phyloP scores from a whole-genome alignment of 2,797 vertebrate species.

The Mionectes olivaceus region DNA sequence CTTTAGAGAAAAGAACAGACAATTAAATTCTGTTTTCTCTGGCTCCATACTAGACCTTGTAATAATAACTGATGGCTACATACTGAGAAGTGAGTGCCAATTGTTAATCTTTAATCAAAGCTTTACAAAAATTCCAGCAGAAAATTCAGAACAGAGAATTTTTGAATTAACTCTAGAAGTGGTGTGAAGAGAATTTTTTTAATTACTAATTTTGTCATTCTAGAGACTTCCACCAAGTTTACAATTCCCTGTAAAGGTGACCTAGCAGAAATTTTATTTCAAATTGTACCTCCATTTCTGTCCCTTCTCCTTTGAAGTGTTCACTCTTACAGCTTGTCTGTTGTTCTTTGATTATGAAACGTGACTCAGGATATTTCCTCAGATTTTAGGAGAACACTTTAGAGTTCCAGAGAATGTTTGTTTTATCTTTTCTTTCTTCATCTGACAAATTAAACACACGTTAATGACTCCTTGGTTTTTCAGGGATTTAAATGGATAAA shows the following conservation, averaged over 20 bases:
- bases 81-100: not conserved
- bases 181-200: not conserved
- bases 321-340: not conserved
- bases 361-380: not conserved
- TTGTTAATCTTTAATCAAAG: not conserved
- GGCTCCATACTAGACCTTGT: not conserved
- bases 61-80: not conserved
- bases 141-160: not conserved
- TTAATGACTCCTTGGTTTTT: not conserved
- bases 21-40: not conserved
- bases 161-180: not conserved
- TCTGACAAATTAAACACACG: not conserved
- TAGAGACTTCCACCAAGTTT: not conserved
- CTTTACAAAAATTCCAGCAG: not conserved
- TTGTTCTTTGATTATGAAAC: not conserved
- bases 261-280: not conserved
- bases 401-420: not conserved
- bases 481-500: constrained; percentile 21
- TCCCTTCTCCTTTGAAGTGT: not conserved
- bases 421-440: not conserved
- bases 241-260: not conserved
- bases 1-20: not conserved
- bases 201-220: not conserved
- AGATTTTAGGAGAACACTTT: not conserved
- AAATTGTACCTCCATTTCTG: not conserved